phyloP scores from a whole-genome alignment of 2,113 vertebrate genomes.

The Corythornis madagascariensis region DNA sequence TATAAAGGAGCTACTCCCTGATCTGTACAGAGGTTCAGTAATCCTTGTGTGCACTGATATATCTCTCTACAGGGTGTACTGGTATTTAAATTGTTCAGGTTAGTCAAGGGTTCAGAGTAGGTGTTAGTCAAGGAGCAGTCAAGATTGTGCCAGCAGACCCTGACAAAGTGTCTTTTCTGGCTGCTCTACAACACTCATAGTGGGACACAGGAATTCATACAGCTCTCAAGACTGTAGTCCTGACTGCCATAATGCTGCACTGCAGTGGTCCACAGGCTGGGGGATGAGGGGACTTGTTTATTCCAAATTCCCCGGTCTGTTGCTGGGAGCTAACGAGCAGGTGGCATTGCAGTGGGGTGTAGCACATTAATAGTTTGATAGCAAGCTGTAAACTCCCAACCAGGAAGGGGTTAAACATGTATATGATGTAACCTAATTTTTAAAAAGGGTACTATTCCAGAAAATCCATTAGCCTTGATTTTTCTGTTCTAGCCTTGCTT shows the following conservation, averaged over 20 bases:
- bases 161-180: background rate
- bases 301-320: rapidly evolving
- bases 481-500: background rate
- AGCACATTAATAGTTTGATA: background rate
- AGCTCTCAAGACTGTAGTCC: rapidly evolving
- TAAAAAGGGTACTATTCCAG: background rate
- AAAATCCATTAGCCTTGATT: background rate
- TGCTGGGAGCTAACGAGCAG: background rate
- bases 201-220: background rate
- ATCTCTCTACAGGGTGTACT: background rate
- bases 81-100: rapidly evolving
- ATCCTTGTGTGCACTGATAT: background rate
- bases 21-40: rapidly evolving
- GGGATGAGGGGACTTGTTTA: background rate
- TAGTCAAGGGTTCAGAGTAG: background rate
- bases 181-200: rapidly evolving
- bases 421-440: background rate
- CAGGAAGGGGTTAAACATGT: background rate
- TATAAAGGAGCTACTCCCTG: rapidly evolving
- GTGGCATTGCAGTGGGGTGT: background rate
- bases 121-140: background rate
- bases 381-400: background rate
- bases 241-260: rapidly evolving
- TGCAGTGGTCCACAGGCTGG: background rate
- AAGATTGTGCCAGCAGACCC: background rate